phyloP scores from a whole-genome alignment of 2,113 vertebrate species.

The Acanthochromis polyacanthus region DNA sequence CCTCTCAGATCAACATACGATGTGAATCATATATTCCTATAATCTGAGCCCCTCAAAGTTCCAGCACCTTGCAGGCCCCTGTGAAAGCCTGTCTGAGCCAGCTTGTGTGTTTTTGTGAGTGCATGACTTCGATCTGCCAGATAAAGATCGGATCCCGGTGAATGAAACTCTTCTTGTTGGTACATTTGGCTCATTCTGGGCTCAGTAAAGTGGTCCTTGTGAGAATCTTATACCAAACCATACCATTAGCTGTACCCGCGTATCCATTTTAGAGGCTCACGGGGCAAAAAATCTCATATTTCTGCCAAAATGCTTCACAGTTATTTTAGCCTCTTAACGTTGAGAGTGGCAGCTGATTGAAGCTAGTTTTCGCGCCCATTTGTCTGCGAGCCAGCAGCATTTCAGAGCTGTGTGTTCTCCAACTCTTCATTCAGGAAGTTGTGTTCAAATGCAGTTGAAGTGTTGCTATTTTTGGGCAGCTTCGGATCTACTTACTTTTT shows the following conservation, averaged over 20 bases:
- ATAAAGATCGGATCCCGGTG: constrained; percentile 49
- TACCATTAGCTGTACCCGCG: not conserved
- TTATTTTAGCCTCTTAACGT: constrained; percentile 12
- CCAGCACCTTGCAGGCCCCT: constrained; percentile 3
- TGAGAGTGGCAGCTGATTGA: constrained; percentile 30
- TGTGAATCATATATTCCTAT: constrained; percentile 42
- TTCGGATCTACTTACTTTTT: constrained; percentile 12
- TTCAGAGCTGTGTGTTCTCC: constrained; percentile 16
- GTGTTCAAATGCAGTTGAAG: not conserved
- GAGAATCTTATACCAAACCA: constrained; percentile 1
- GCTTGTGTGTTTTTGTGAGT: constrained; percentile 19
- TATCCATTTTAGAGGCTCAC: not conserved
- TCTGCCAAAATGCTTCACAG: constrained; percentile 20
- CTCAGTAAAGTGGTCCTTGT: constrained; percentile 37
- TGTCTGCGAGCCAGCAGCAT: not conserved
- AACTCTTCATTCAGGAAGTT: not conserved
- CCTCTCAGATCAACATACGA: constrained; percentile 55
- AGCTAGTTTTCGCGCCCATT: constrained; percentile 11
- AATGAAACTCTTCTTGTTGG: constrained; percentile 21
- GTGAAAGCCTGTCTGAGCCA: constrained; percentile 23
- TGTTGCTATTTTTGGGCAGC: constrained; percentile 12
- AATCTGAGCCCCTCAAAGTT: constrained; percentile 23
- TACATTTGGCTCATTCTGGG: constrained; percentile 7
- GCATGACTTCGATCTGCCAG: constrained; percentile 15
- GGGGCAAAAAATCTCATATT: constrained; percentile 6